Conservation (phyloP, 2,797 vertebrate genomes). For the Gymnocypris eckloni region DNA sequence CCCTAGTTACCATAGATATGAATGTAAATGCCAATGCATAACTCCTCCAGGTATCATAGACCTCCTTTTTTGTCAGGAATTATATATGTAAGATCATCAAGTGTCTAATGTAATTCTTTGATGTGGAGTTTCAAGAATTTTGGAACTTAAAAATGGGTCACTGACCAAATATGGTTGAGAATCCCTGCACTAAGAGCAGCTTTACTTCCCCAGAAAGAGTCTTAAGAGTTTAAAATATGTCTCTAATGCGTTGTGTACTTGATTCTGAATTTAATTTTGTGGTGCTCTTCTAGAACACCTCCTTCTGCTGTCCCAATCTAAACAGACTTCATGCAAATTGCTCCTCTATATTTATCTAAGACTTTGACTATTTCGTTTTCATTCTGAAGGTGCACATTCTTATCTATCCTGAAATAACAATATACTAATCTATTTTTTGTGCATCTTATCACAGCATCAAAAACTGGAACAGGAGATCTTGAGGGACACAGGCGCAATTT, state of each 20-base stretch:
- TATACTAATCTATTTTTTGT: constrained; percentile 37
- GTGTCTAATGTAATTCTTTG: background rate
- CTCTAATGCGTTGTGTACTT: constrained; percentile 1
- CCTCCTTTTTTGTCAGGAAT: background rate
- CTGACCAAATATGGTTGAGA: background rate
- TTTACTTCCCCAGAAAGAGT: constrained; percentile 33
- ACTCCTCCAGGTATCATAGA: background rate
- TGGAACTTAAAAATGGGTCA: constrained; percentile 6
- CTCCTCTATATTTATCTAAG: constrained; percentile 47
- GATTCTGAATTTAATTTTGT: constrained; percentile 49
- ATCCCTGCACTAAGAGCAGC: background rate
- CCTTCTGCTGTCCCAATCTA: constrained; percentile 10
- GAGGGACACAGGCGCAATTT: background rate
- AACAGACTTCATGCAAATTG: constrained; percentile 48
- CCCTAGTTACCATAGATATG: background rate
- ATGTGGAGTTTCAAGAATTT: background rate
- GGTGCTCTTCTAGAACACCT: constrained; percentile 32
- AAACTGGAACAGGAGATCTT: constrained; percentile 22
- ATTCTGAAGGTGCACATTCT: background rate
- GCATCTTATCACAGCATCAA: constrained; percentile 12
- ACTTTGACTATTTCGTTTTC: constrained; percentile 1
- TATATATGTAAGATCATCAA: background rate
- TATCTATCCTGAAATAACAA: constrained; percentile 4
- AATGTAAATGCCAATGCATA: background rate
- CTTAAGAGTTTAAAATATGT: constrained; percentile 33